Percentiles rank a stretch among this genome's conserved stretches.
These are phyloP conservation scores for Arremon aurantiirostris DNA, from an alignment of 2,797 vertebrate species.

Conservation along the genomic window DNA sequence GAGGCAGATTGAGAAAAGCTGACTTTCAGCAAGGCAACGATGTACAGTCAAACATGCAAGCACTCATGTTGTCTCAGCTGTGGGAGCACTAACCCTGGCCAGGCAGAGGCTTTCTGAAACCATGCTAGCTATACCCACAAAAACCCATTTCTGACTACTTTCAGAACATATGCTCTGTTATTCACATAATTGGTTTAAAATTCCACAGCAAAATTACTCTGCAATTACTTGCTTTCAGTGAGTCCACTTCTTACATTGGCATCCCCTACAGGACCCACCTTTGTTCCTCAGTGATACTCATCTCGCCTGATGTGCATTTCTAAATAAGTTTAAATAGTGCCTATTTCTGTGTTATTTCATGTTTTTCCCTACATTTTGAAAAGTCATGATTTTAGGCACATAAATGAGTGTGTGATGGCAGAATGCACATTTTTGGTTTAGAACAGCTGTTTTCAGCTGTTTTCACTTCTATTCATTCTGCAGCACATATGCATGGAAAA, in stretches of 20 bases:
- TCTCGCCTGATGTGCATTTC: background rate
- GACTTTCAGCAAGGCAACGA: background rate
- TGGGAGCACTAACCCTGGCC: background rate
- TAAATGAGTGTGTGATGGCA: background rate
- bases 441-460: background rate
- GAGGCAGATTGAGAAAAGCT: background rate
- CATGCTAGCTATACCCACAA: background rate
- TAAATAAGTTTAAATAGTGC: constrained; percentile 20
- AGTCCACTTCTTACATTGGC: background rate
- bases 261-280: background rate
- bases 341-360: background rate
- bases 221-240: constrained; percentile 48
- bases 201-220: constrained; percentile 43
- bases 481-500: background rate
- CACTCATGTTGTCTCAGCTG: fast-evolving
- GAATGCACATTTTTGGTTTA: background rate
- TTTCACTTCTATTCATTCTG: background rate
- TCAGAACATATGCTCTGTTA: constrained; percentile 21
- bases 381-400: background rate
- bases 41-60: fast-evolving
- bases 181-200: constrained; percentile 48
- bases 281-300: background rate
- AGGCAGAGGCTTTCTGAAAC: background rate
- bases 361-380: background rate
- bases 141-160: constrained; percentile 6